Conservation (phyloP, 1,140 invertebrate genomes). For the Drosophila subpulchrella region DNA sequence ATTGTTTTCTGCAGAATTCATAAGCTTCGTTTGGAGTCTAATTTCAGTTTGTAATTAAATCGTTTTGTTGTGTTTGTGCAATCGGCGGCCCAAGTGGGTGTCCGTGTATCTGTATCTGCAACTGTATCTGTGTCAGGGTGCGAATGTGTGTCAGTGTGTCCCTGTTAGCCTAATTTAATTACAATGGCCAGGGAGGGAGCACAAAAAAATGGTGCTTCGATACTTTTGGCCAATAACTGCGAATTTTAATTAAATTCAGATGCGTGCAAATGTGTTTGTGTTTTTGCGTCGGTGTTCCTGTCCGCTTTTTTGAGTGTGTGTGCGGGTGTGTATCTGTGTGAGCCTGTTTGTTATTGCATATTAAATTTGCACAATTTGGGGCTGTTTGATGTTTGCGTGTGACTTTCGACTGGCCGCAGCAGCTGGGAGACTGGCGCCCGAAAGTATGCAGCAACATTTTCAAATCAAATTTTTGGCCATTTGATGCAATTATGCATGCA, state of each 20-base stretch:
- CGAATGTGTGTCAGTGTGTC: constrained; percentile 13
- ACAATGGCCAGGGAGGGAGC: constrained; percentile 37
- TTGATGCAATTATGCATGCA: constrained; percentile 81
- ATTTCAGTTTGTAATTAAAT: constrained; percentile 73
- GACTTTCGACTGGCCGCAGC: constrained; percentile 61
- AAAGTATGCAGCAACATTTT: constrained; percentile 69
- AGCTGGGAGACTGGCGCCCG: constrained; percentile 42
- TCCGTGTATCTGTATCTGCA: neutral
- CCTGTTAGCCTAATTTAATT: constrained; percentile 76
- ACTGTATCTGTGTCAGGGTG: constrained; percentile 13
- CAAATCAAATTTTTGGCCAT: constrained; percentile 75
- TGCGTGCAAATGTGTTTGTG: constrained; percentile 49
- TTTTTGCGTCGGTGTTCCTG: constrained; percentile 16
- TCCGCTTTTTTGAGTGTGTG: constrained; percentile 5
- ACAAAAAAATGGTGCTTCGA: constrained; percentile 43
- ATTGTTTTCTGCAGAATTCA: neutral
- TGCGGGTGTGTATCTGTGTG: constrained; percentile 5
- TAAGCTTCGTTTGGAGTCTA: constrained; percentile 29
- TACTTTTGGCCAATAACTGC: constrained; percentile 74
- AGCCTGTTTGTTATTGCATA: constrained; percentile 59
- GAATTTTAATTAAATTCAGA: constrained; percentile 81
- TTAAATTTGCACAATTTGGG: constrained; percentile 73
- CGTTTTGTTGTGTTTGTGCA: constrained; percentile 49
- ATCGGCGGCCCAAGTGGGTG: constrained; percentile 1
- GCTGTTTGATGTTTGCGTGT: constrained; percentile 70